These are phyloP conservation scores for Hirtodrosophila cameraria DNA, from an alignment of 2,888 invertebrate species.

Conservation along the genomic window DNA sequence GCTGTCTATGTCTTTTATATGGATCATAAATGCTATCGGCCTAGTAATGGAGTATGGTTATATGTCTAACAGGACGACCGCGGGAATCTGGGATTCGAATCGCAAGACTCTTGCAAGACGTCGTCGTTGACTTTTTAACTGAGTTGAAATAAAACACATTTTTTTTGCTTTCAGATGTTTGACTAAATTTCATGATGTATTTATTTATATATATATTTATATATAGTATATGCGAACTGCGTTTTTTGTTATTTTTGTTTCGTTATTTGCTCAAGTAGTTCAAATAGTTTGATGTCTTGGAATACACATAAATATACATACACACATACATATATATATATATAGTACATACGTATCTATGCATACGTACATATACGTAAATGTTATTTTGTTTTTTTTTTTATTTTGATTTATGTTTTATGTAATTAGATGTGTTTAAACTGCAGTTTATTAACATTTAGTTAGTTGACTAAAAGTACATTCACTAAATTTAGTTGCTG, in stretches of 20 bases:
- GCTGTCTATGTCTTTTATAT: too few species aligned
- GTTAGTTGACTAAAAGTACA: conserved; percentile 44
- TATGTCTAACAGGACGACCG: too few species aligned
- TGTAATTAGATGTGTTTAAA: conserved; percentile 27
- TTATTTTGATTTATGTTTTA: conserved; percentile 3
- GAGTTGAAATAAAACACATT: conserved; percentile 29
- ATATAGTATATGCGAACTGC: conserved; percentile 44
- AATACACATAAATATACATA: conserved; percentile 23
- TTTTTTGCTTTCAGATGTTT: conserved; percentile 56
- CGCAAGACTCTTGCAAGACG: too few species aligned
- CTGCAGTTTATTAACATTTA: conserved; percentile 45
- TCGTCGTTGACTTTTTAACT: too few species aligned
- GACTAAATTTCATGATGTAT: conserved; percentile 77
- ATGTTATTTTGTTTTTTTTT: not conserved
- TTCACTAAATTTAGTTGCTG: conserved; percentile 36
- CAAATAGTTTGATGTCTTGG: conserved; percentile 38
- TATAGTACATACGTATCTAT: conserved; percentile 13
- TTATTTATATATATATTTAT: conserved; percentile 51
- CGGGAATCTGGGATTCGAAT: too few species aligned
- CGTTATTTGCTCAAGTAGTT: conserved; percentile 19
- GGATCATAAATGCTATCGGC: too few species aligned
- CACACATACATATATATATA: conserved; percentile 4
- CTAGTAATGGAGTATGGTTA: too few species aligned
- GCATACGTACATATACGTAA: conserved; percentile 8
- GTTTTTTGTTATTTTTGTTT: conserved; percentile 16